A percentile compares a stretch with the other conserved stretches of the same genome.
phyloP scores from a whole-genome alignment of 2,113 vertebrate genomes.

The Girardinichthys multiradiatus region DNA sequence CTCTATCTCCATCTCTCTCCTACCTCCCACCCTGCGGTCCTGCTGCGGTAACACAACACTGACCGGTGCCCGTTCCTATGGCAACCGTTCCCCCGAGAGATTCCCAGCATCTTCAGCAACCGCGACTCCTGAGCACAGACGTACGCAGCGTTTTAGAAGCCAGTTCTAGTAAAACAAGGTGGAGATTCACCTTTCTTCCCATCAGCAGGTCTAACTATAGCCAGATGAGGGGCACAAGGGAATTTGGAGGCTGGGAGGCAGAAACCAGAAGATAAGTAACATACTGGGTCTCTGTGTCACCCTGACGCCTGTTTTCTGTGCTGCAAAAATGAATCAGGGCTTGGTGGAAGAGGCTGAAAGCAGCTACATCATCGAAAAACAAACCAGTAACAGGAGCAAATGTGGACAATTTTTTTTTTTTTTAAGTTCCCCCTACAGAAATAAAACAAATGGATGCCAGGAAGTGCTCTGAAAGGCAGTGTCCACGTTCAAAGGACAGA shows the following conservation, averaged over 20 bases:
- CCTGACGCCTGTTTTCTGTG: background rate
- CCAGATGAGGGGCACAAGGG: constrained; percentile 26
- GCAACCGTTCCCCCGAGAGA: constrained; percentile 76
- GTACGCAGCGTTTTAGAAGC: constrained; percentile 37
- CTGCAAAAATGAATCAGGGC: background rate
- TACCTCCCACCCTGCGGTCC: constrained; percentile 47
- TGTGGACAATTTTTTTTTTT: too few species aligned
- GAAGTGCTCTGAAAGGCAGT: too few species aligned
- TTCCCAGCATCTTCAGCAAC: constrained; percentile 67
- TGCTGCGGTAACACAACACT: constrained; percentile 83
- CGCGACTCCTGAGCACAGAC: constrained; percentile 41
- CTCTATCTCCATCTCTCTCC: constrained; percentile 33
- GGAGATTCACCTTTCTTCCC: constrained; percentile 68
- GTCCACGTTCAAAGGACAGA: too few species aligned
- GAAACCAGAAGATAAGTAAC: background rate
- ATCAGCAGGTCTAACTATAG: constrained; percentile 69
- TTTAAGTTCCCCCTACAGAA: too few species aligned
- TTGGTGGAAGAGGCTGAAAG: too few species aligned
- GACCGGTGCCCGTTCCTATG: constrained; percentile 77
- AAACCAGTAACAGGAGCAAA: background rate
- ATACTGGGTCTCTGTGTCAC: background rate
- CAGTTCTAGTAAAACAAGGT: constrained; percentile 65
- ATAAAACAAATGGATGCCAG: too few species aligned
- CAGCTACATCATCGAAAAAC: background rate
- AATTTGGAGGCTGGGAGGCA: constrained; percentile 13